Conservation (phyloP, 1,140 invertebrate genomes). For the Psilanteris sp. region DNA sequence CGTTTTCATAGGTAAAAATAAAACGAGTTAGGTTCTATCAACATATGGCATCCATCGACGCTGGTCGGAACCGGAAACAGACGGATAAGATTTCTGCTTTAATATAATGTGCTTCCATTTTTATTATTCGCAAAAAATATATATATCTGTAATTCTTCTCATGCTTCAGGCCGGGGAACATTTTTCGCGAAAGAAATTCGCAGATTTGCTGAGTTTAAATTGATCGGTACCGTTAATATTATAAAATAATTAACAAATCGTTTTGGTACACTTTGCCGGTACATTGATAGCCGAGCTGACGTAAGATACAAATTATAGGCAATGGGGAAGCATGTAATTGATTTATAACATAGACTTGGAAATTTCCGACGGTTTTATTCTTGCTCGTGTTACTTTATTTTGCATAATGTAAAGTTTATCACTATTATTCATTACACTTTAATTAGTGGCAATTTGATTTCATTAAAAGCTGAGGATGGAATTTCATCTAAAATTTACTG, state of each 20-base stretch:
- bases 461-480: no score
- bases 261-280: constrained; percentile 30
- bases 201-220: constrained; percentile 10
- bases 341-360: constrained; percentile 27
- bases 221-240: constrained; percentile 16
- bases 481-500: no score
- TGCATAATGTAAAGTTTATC: no score
- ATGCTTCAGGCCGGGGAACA: no score
- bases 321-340: constrained; percentile 33
- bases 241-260: constrained; percentile 48
- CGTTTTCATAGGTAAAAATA: constrained; percentile 8
- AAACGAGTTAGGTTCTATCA: constrained; percentile 13
- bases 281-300: constrained; percentile 13
- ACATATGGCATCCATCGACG: constrained; percentile 7
- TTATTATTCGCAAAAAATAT: no score
- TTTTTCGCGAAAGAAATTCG: constrained; percentile 23
- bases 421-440: no score
- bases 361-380: no score
- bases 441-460: no score
- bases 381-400: no score
- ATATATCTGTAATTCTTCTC: background rate
- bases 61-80: constrained; percentile 21
- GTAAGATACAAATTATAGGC: constrained; percentile 28
- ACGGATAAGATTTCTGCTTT: constrained; percentile 1
- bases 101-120: no score